Evolutionary conservation across 2,797 vertebrate species (phyloP).

Genomic region (Perodicticus potto): DNA sequence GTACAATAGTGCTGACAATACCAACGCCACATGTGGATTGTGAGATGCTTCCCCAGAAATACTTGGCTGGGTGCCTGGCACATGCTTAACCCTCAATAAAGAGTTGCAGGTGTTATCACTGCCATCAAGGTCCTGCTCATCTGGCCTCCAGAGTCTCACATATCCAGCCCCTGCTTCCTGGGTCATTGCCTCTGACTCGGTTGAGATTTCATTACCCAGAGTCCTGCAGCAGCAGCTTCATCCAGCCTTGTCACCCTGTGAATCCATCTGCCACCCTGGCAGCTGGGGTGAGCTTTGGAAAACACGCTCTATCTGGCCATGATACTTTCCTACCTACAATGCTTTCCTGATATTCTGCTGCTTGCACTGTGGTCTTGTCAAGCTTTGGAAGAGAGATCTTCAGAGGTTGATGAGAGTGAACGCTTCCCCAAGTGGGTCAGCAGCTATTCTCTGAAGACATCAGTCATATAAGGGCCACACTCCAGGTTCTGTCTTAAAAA

Average conservation of each 20-base stretch:
- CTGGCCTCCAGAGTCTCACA: background rate
- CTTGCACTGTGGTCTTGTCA: background rate
- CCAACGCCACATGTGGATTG: background rate
- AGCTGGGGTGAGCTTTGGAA: background rate
- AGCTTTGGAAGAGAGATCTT: background rate
- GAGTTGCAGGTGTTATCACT: background rate
- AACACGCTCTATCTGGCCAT: background rate
- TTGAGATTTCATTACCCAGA: background rate
- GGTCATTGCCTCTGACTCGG: background rate
- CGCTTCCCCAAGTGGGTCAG: background rate
- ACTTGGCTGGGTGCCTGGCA: too few species aligned
- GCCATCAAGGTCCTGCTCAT: background rate
- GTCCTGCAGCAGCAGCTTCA: background rate
- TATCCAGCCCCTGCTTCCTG: background rate
- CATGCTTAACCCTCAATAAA: accelerated
- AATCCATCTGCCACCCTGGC: background rate
- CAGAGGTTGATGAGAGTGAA: background rate
- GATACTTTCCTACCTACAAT: background rate
- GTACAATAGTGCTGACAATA: background rate
- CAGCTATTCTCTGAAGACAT: background rate
- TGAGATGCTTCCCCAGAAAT: background rate
- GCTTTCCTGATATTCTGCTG: background rate
- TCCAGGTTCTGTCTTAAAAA: background rate
- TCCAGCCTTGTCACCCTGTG: background rate
- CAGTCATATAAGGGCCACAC: background rate